phyloP scores from a whole-genome alignment of 2,113 vertebrate genomes.

The Malurus melanocephalus region DNA sequence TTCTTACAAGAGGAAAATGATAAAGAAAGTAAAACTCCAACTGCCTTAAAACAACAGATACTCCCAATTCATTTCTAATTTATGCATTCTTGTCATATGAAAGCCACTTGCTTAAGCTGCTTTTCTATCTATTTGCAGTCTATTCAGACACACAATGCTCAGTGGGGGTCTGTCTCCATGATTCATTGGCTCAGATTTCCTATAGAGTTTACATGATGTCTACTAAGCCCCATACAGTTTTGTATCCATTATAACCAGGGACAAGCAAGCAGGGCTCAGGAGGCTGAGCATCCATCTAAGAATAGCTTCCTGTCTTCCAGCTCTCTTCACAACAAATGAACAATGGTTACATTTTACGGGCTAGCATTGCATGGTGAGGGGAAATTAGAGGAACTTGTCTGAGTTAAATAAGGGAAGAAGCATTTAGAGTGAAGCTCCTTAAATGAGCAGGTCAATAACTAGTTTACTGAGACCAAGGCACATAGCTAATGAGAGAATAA shows the following conservation, averaged over 20 bases:
- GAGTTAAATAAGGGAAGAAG: conserved; percentile 77
- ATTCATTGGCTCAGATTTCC: conserved; percentile 81
- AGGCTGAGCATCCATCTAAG: conserved; percentile 72
- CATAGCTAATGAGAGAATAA: conserved; percentile 78
- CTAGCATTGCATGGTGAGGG: conserved; percentile 48
- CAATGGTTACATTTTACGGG: conserved; percentile 67
- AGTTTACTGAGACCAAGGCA: conserved; percentile 76
- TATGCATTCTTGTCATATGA: conserved; percentile 68
- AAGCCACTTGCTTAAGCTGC: conserved; percentile 72
- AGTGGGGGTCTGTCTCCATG: conserved; percentile 74
- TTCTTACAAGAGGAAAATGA: neutral
- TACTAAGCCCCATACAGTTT: conserved; percentile 77
- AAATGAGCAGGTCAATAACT: conserved; percentile 80
- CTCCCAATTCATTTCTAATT: conserved; percentile 65
- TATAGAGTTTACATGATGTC: conserved; percentile 78
- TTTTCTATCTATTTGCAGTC: conserved; percentile 76
- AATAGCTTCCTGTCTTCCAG: conserved; percentile 66
- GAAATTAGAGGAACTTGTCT: conserved; percentile 69
- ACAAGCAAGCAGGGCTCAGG: conserved; percentile 72
- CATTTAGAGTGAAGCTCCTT: conserved; percentile 73
- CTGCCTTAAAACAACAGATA: conserved; percentile 62
- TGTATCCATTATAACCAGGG: conserved; percentile 79
- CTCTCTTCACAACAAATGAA: conserved; percentile 72
- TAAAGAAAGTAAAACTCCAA: conserved; percentile 19
- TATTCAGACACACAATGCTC: conserved; percentile 76